Percentiles rank a stretch among this genome's conserved stretches.
Conservation (phyloP, 2,888 invertebrate genomes). For the Cephus pygmeus region DNA sequence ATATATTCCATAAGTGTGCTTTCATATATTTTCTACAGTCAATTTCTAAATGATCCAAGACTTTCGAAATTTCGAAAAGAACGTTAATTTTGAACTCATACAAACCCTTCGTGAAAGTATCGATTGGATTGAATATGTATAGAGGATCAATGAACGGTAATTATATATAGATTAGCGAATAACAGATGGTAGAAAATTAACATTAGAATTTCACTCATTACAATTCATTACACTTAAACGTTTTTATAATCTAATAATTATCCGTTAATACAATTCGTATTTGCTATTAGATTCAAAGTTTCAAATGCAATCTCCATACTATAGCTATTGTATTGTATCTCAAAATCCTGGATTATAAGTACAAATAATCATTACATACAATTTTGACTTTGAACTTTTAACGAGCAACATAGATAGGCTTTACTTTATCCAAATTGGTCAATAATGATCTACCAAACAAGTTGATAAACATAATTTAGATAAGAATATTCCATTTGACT, state of each 20-base stretch:
- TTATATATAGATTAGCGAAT: not conserved
- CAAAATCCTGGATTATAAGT: not conserved
- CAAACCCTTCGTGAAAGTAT: not conserved
- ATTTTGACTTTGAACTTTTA: too few species aligned
- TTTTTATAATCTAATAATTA: too few species aligned
- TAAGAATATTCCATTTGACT: too few species aligned
- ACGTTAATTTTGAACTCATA: not conserved
- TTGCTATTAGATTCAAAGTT: not conserved
- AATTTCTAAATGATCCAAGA: not conserved
- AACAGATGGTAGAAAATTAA: not conserved
- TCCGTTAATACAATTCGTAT: not conserved
- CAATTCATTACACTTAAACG: not conserved
- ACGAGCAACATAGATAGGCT: too few species aligned
- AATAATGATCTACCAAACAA: too few species aligned
- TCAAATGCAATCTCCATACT: not conserved
- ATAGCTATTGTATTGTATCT: not conserved
- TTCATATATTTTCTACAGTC: not conserved
- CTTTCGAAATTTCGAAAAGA: not conserved
- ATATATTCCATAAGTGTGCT: too few species aligned
- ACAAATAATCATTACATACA: not conserved
- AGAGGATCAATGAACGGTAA: not conserved
- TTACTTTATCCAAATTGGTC: too few species aligned
- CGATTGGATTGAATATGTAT: not conserved
- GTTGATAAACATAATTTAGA: too few species aligned
- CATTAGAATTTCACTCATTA: not conserved